phyloP scores from a whole-genome alignment of 2,888 invertebrate genomes.

The Limenitis camilla region DNA sequence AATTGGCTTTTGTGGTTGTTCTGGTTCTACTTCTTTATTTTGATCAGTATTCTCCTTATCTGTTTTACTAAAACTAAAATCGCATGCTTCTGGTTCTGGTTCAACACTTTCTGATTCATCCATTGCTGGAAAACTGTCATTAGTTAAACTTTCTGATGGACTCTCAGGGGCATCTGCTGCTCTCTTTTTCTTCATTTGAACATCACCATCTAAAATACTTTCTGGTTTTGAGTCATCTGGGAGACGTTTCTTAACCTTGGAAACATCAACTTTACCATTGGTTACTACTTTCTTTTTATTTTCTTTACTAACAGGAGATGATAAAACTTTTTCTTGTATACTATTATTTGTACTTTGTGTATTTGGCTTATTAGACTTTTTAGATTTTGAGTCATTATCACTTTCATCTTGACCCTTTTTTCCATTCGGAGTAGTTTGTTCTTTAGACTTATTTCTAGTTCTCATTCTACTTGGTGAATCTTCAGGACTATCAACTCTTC shows the following conservation, averaged over 20 bases:
- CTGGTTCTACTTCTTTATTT: slow-evolving; percentile 53
- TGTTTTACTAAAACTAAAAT: slow-evolving; percentile 65
- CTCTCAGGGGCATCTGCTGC: slow-evolving; percentile 78
- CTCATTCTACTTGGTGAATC: slow-evolving; percentile 92
- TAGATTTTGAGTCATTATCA: slow-evolving; percentile 63
- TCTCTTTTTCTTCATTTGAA: slow-evolving; percentile 73
- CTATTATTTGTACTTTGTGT: slow-evolving; percentile 56
- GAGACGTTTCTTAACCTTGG: slow-evolving; percentile 75
- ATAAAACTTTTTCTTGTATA: slow-evolving; percentile 52
- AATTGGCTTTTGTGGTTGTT: slow-evolving; percentile 44
- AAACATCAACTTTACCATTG: slow-evolving; percentile 69
- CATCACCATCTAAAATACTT: slow-evolving; percentile 75
- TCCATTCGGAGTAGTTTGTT: slow-evolving; percentile 75
- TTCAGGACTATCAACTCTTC: slow-evolving; percentile 83
- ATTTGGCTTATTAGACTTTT: slow-evolving; percentile 46
- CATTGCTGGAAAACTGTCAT: slow-evolving; percentile 88
- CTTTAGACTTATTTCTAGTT: slow-evolving; percentile 88
- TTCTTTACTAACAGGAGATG: slow-evolving; percentile 60
- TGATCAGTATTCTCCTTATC: slow-evolving; percentile 58
- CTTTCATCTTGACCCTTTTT: slow-evolving; percentile 68
- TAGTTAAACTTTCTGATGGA: slow-evolving; percentile 88
- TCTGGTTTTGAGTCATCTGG: slow-evolving; percentile 73
- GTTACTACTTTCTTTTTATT: slow-evolving; percentile 59
- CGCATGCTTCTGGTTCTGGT: slow-evolving; percentile 63
- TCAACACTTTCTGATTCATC: slow-evolving; percentile 78